phyloP scores from a whole-genome alignment of 1,140 invertebrate species.

The Saccostrea echinata region DNA sequence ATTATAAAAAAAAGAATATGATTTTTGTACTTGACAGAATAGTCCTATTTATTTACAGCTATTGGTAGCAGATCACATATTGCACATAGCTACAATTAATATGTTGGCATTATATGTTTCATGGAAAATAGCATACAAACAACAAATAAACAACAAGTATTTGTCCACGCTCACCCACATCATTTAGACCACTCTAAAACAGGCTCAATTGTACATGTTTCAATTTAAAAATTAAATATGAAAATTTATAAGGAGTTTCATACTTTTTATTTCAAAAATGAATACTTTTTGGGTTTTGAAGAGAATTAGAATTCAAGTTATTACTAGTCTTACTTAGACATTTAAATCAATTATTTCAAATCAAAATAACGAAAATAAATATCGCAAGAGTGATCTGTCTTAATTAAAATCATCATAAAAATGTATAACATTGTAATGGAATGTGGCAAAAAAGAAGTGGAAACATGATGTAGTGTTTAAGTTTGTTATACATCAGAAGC shows the following conservation, averaged over 20 bases:
- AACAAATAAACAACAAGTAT: conserved; percentile 32
- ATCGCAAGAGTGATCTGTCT: too few species aligned
- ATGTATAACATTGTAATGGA: not conserved
- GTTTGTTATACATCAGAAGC: not conserved
- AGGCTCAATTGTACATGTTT: not conserved
- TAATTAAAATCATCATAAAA: too few species aligned
- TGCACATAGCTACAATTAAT: conserved; percentile 58
- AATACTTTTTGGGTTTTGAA: too few species aligned
- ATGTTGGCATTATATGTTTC: conserved; percentile 39
- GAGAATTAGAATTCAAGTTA: too few species aligned
- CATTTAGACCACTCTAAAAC: not conserved
- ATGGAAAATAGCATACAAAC: conserved; percentile 33
- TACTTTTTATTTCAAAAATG: not conserved
- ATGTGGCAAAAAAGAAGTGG: not conserved
- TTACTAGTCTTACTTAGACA: too few species aligned
- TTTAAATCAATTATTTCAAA: too few species aligned
- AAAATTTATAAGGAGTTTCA: not conserved
- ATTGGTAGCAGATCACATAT: conserved; percentile 57
- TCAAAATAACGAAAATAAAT: too few species aligned
- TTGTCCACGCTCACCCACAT: not conserved
- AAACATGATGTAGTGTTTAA: not conserved
- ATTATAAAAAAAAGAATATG: conserved; percentile 1
- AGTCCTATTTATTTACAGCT: conserved; percentile 55
- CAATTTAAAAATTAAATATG: not conserved
- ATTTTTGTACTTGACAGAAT: not conserved